Evolutionary conservation across 2,888 invertebrate species (phyloP).

Genomic region (Taenaris catops): DNA sequence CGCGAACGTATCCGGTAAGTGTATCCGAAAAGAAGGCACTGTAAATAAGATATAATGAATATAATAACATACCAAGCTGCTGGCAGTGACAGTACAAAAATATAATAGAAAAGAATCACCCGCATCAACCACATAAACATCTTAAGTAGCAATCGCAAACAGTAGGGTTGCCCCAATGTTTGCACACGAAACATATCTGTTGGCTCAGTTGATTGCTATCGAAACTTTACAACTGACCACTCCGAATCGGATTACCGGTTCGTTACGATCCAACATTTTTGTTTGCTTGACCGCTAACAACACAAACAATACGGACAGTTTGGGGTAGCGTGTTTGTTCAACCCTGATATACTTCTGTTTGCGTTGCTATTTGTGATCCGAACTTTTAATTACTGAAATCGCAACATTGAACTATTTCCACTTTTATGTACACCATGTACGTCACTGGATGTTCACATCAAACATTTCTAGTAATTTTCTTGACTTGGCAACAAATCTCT

Average conservation of each 20-base stretch:
- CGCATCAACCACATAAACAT: conserved; percentile 14
- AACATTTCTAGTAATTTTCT: too few relatives aligned
- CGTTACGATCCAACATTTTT: conserved; percentile 62
- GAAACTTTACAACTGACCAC: conserved; percentile 69
- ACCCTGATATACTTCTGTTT: conserved; percentile 35
- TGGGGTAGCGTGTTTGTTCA: conserved; percentile 38
- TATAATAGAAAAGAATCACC: too few relatives aligned
- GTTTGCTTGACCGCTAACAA: conserved; percentile 62
- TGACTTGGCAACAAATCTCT: too few relatives aligned
- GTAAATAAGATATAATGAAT: too few relatives aligned
- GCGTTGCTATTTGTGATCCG: conserved; percentile 25
- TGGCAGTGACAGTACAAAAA: too few relatives aligned
- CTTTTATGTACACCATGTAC: too few relatives aligned
- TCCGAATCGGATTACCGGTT: conserved; percentile 69
- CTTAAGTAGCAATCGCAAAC: conserved; percentile 31
- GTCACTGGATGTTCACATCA: too few relatives aligned
- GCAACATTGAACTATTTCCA: conserved; percentile 7
- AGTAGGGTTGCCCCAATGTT: conserved; percentile 49
- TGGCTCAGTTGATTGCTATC: conserved; percentile 69
- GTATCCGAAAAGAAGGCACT: too few relatives aligned
- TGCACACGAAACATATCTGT: conserved; percentile 66
- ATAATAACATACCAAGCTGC: too few relatives aligned
- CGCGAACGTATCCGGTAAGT: too few relatives aligned
- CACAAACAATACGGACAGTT: conserved; percentile 46
- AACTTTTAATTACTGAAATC: conserved; percentile 28